phyloP scores from a whole-genome alignment of 2,888 invertebrate genomes.

The Nemurella pictetii region DNA sequence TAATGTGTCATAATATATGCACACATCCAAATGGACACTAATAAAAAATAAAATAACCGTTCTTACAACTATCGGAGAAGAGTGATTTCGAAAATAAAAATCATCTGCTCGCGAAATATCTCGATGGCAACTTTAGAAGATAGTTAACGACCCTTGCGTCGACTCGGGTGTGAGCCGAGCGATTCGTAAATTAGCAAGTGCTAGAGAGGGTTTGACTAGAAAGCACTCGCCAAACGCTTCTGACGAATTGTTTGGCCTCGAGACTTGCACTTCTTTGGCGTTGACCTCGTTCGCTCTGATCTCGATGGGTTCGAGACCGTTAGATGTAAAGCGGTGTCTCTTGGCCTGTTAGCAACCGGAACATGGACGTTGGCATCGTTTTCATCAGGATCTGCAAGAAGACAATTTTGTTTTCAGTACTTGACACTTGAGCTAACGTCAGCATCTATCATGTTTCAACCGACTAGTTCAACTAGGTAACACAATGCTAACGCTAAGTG shows the following conservation, averaged over 20 bases:
- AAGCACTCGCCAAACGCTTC: constrained; percentile 17
- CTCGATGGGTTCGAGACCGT: constrained; percentile 45
- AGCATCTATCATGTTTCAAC: too few species aligned
- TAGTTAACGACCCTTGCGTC: not conserved
- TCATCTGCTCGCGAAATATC: not conserved
- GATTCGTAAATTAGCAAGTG: not conserved
- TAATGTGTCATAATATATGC: not conserved
- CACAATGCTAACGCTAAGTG: too few species aligned
- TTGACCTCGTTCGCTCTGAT: not conserved
- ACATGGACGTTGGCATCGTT: constrained; percentile 99
- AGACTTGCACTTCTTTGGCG: not conserved
- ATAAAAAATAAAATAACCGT: not conserved
- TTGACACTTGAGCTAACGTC: not conserved
- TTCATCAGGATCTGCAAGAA: constrained; percentile 95
- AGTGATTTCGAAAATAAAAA: not conserved
- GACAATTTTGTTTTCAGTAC: constrained; percentile 23
- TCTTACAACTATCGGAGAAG: not conserved
- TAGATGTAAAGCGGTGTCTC: constrained; percentile 99
- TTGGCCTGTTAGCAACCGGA: constrained; percentile 97
- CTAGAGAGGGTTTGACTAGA: constrained; percentile 28
- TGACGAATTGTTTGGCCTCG: not conserved
- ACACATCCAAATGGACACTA: not conserved
- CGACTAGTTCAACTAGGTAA: too few species aligned
- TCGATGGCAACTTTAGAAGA: not conserved
- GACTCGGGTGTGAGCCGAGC: not conserved